Evolutionary conservation across 2,797 vertebrate species (phyloP).

Genomic region (Chiropotes sagulatus): DNA sequence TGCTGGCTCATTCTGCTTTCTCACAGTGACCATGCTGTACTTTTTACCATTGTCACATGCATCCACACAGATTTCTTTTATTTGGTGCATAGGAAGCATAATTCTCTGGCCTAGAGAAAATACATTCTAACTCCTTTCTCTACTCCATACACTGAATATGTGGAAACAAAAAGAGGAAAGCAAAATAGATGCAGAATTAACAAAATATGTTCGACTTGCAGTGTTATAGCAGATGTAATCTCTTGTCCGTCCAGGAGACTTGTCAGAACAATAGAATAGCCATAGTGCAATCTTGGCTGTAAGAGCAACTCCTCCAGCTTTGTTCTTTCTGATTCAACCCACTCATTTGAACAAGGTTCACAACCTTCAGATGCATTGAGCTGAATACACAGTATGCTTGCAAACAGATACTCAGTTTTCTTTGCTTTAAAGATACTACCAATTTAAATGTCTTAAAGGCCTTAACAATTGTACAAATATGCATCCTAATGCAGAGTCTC

Average conservation of each 20-base stretch:
- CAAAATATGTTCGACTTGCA: neutral
- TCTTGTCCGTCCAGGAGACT: neutral
- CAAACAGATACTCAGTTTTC: neutral
- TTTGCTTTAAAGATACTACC: neutral
- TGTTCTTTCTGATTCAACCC: neutral
- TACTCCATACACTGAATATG: neutral
- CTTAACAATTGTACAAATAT: neutral
- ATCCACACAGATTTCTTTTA: neutral
- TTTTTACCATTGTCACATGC: neutral
- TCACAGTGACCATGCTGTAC: neutral
- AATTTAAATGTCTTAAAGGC: neutral
- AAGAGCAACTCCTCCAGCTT: neutral
- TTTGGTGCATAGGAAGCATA: neutral
- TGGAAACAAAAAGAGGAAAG: neutral
- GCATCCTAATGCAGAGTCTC: neutral
- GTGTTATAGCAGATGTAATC: neutral
- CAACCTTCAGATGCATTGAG: neutral
- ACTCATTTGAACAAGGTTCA: neutral
- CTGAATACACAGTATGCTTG: neutral
- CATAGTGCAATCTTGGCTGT: neutral
- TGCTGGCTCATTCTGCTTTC: neutral
- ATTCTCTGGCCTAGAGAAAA: neutral
- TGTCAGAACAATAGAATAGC: neutral
- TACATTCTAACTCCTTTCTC: neutral
- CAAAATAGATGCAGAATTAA: neutral